Percentiles rank a stretch among this genome's conserved stretches.
These are phyloP conservation scores for Echinops telfairi DNA, from an alignment of 2,113 vertebrate species.

Conservation along the genomic window DNA sequence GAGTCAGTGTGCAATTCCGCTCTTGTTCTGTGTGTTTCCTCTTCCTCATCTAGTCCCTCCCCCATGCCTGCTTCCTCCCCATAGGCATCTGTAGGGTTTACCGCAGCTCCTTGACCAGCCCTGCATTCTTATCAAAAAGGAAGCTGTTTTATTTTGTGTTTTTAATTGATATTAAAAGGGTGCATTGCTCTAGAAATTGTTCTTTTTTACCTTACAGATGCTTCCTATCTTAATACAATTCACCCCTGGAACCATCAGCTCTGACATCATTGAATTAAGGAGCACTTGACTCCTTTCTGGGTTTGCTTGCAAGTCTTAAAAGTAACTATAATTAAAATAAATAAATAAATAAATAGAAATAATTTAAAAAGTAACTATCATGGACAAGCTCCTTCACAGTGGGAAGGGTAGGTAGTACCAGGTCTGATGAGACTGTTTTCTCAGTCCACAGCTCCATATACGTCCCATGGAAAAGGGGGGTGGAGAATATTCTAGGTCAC, in stretches of 20 bases:
- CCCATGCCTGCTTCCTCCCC: background rate
- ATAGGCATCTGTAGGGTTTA: rapidly evolving
- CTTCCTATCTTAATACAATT: background rate
- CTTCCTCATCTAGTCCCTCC: rapidly evolving
- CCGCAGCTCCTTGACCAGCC: background rate
- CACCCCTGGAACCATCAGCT: background rate
- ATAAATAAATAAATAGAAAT: no score
- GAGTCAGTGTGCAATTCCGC: background rate
- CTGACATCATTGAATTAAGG: background rate
- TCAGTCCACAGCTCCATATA: background rate
- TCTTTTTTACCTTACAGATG: background rate
- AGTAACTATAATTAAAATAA: background rate
- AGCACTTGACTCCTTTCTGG: background rate
- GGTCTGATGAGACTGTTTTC: background rate
- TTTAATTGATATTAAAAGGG: background rate
- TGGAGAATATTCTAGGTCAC: no score
- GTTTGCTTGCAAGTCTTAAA: background rate
- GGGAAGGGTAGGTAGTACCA: background rate
- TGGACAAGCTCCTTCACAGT: background rate
- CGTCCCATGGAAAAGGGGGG: no score
- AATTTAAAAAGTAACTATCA: background rate
- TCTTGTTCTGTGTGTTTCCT: background rate
- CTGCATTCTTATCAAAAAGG: background rate
- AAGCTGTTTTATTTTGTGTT: background rate
- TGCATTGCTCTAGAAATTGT: background rate